Base-by-base conservation (phyloP, 2,113 vertebrate genomes). In the Jaculus jaculus region DNA sequence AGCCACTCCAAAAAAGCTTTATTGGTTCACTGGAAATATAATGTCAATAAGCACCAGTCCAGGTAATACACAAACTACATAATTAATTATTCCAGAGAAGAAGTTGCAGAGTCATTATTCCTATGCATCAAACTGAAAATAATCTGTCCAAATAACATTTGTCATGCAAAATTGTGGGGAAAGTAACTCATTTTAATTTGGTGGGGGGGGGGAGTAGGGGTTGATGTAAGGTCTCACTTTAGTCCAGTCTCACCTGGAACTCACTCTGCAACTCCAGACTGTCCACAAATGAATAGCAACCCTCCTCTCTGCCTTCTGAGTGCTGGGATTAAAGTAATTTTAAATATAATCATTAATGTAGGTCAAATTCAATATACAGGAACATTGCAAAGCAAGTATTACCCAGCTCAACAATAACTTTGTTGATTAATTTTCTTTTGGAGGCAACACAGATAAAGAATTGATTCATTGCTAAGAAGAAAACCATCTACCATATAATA, bases 321-420 rank as follows among this genome's bases (percentile, higher is more conserved):
- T 54, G 54, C 15, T 54, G 15, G 54, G 11, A 16, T 54, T 54
- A 54, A 54, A 54, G 2, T 54, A 2, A 54, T 54, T 54, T 54
- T 54, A 16, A 54, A 54, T 54, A 54, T 75, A 91, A 83, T 93
- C 84, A 68, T 47, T 74, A 9, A 83, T 84, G 17, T 34, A 28
- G 60, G 20, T 80, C 39, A 90, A 87, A 91, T 69, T 93, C 17
- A 87, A 96, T 71, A 89, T 66, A 34, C 8, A 95, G 7, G 24
- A 77, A 66, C 34, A 82, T 23, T 58, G 17, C 11, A 42, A 18
- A 84, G 39, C 16, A 83, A 87, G 61, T 24, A 17, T 16, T 39
- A n/a, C 8, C 30, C 65, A 81, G 17, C 4, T 84, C 17, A 32
- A 75, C 60, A 75, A 34, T 84, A 77, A 63, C n/a, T 86, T 26